Conservation (phyloP, 2,113 vertebrate genomes). For the Trinectes maculatus region DNA sequence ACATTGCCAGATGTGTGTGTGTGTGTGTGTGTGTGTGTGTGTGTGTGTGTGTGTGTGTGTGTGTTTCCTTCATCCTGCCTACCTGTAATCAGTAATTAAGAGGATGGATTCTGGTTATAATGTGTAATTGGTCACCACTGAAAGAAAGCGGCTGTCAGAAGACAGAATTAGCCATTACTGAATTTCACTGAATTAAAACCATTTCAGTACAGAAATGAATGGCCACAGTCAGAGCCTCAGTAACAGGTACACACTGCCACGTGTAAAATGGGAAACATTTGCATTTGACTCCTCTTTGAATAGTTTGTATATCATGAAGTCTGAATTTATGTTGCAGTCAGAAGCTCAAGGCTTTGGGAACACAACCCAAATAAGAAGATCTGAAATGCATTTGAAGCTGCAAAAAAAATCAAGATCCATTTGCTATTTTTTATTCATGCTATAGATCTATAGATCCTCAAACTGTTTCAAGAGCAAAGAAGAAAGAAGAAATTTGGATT, state of each 20-base stretch:
- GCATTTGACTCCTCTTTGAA: conserved; percentile 48
- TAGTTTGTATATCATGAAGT: conserved; percentile 52
- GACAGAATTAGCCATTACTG: too few species aligned
- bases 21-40: conserved; percentile 32
- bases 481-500: too few species aligned
- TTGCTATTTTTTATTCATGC: too few species aligned
- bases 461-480: too few species aligned
- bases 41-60: conserved; percentile 27
- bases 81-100: conserved; percentile 83
- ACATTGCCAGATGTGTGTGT: conserved; percentile 34
- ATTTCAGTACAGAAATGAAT: conserved; percentile 81
- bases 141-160: conserved; percentile 57
- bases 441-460: too few species aligned
- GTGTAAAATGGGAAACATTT: conserved; percentile 58
- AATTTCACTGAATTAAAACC: conserved; percentile 80
- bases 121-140: conserved; percentile 80
- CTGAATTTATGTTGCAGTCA: conserved; percentile 34
- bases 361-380: conserved; percentile 31
- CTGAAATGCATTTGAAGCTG: too few species aligned
- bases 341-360: conserved; percentile 25
- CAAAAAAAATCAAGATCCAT: too few species aligned
- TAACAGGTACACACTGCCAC: conserved; percentile 57
- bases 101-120: conserved; percentile 78
- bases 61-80: conserved; percentile 61
- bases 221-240: conserved; percentile 54